Conservation (phyloP, 2,888 invertebrate species). For the Tetranychus truncatus region DNA sequence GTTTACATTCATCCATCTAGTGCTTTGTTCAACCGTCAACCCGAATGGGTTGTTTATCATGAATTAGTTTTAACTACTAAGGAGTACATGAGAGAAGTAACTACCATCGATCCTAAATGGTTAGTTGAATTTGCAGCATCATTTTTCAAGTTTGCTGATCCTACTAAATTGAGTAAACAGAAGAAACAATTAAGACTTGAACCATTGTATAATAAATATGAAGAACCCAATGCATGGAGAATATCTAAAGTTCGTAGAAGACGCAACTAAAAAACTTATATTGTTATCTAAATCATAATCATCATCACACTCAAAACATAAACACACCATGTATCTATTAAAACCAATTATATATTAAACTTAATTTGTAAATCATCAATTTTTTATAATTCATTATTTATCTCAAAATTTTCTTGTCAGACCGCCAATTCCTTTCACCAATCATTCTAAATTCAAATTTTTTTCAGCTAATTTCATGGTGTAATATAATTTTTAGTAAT, state of each 20-base stretch:
- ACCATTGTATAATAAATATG: constrained; percentile 94
- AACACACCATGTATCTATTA: no score
- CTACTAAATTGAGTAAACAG: constrained; percentile 91
- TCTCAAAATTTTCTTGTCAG: no score
- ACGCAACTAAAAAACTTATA: constrained; percentile 47
- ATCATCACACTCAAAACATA: no score
- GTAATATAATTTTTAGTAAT: no score
- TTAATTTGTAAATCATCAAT: no score
- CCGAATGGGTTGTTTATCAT: constrained; percentile 98
- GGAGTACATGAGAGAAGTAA: constrained; percentile 97
- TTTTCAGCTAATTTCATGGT: no score
- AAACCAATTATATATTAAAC: no score
- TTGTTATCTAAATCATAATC: no score
- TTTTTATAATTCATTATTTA: no score
- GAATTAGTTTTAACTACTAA: constrained; percentile 96
- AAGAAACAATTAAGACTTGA: constrained; percentile 97
- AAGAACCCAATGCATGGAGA: constrained; percentile 97
- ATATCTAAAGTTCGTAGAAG: constrained; percentile 77
- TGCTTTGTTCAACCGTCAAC: constrained; percentile 90
- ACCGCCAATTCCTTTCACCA: no score
- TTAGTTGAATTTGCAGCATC: constrained; percentile 96
- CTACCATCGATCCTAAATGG: constrained; percentile 93
- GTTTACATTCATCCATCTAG: constrained; percentile 98
- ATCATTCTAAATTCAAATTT: no score
- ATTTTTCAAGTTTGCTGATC: constrained; percentile 96